Base-by-base conservation (phyloP, 2,113 vertebrate species). In the Uropsilus gracilis region DNA sequence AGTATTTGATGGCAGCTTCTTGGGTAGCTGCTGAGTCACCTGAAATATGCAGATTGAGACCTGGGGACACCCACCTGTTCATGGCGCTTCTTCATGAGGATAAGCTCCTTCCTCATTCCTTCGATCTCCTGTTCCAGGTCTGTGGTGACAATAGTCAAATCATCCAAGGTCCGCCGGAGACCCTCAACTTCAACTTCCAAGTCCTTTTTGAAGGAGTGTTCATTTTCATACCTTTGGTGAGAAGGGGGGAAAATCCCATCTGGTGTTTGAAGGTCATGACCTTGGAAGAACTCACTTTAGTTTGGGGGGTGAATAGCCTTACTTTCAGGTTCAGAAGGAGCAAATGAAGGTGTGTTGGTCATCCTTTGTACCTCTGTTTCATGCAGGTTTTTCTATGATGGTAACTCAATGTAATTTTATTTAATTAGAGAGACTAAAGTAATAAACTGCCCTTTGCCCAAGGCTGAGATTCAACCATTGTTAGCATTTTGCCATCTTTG, bases 111-210 rank as follows among this genome's bases (percentile, higher is more conserved):
- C 66, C 98, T 97, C 97, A 99, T 92, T 39, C 98, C 98, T 81
- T 99, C 98, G 1, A 99, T 98, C 76, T 99, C 98, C 97, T 98
- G 98, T 94, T 99, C 98, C 95, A 99, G 97, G 10, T 98, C 98
- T 50, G 98, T 98, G 11, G 97, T 98, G 59, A 98, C 55, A 17
- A 99, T 98, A 90, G 98, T 99, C 91, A 98, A 97, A 59, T 98
- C 96, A 0, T 99, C 98, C 9, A 99, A 96, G 89, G 98, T 98
- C 96, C 98, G 98, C 0, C 98, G 95, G 89, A 99, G 97, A 59
- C 97, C 97, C 92, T 98, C 98, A 3, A 99, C 98, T 32, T 98
- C 98, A 9, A 89, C 69, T 96, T 99, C 98, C 96, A 99, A 96
- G 24, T 97, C 98, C 94, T 97, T 97, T 78, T 98, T 97, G 61